Conservation (phyloP, 2,113 vertebrate species). For the Motacilla tschutschensis region DNA sequence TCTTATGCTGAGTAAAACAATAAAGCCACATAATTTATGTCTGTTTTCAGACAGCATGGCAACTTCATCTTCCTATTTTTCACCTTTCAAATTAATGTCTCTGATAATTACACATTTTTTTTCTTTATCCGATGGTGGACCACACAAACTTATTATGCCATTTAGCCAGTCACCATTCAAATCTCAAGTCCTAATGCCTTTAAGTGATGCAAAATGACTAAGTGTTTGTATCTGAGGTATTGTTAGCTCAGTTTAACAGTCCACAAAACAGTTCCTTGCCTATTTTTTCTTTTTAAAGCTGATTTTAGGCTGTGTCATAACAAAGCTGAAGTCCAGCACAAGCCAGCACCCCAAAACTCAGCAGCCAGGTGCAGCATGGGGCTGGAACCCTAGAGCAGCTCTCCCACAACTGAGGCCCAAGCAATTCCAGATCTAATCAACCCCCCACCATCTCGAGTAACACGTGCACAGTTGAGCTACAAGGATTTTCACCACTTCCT, state of each 20-base stretch:
- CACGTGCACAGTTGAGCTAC: rapidly evolving
- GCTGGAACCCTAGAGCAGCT: neutral
- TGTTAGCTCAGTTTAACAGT: neutral
- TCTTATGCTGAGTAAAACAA: neutral
- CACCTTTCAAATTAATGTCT: neutral
- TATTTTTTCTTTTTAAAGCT: neutral
- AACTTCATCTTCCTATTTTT: neutral
- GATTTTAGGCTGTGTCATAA: neutral
- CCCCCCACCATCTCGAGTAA: neutral
- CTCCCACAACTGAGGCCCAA: neutral
- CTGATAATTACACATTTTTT: neutral
- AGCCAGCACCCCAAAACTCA: neutral
- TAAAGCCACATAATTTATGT: neutral
- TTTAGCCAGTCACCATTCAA: neutral
- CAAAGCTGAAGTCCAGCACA: neutral
- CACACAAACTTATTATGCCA: neutral
- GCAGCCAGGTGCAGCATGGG: neutral
- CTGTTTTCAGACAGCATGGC: neutral
- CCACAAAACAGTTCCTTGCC: neutral
- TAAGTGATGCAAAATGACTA: neutral
- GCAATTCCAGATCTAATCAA: neutral
- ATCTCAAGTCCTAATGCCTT: rapidly evolving
- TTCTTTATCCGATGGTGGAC: neutral
- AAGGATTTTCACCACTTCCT: neutral
- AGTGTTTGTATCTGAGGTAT: neutral